A percentile compares a stretch with the other conserved stretches of the same genome.
Evolutionary conservation across 2,888 invertebrate species (phyloP).

Genomic region (Arge pagana): DNA sequence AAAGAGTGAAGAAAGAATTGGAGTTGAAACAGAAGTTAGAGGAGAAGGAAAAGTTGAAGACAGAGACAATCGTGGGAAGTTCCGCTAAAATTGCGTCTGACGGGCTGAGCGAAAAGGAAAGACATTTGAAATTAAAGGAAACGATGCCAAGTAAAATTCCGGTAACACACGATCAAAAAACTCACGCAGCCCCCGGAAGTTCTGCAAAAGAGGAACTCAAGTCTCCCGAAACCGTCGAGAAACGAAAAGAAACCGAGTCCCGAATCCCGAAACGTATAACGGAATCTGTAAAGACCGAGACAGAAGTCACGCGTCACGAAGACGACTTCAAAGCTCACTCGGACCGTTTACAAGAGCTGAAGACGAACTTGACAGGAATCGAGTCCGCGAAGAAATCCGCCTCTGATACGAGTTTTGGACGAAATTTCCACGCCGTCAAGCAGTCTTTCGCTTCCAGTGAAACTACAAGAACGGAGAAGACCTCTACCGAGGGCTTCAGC

Average conservation of each 20-base stretch:
- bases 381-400: too few species aligned
- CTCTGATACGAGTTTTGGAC: too few species aligned
- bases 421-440: neutral
- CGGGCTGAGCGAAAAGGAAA: too few species aligned
- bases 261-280: conserved; percentile 23
- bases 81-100: too few species aligned
- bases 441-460: neutral
- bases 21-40: too few species aligned
- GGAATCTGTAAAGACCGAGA: neutral
- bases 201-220: neutral
- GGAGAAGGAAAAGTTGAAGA: too few species aligned
- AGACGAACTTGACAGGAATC: neutral
- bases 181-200: neutral
- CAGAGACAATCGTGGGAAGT: too few species aligned
- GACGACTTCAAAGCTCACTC: neutral
- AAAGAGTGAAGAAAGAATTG: too few species aligned
- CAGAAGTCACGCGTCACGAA: neutral
- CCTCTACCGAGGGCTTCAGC: conserved; percentile 37
- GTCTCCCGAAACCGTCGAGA: conserved; percentile 2
- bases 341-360: neutral
- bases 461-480: conserved; percentile 5
- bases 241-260: conserved; percentile 28
- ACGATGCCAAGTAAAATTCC: conserved; percentile 3
- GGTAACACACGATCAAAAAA: conserved; percentile 1
- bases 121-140: neutral